Conservation (phyloP, 2,113 vertebrate species). For the Lonchura striata region DNA sequence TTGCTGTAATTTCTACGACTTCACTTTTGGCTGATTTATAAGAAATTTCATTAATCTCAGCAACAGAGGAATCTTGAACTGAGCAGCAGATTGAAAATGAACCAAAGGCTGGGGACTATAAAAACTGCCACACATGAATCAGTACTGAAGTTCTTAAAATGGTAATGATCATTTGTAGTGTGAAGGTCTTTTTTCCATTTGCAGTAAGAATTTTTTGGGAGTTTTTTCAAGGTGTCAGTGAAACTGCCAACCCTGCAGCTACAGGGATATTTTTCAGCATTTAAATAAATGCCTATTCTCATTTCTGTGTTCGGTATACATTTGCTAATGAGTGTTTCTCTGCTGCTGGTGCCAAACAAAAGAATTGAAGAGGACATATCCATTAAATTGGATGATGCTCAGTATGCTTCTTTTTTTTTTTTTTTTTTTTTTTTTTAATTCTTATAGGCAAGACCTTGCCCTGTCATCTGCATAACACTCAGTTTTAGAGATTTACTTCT, state of each 20-base stretch:
- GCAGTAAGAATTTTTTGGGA: background rate
- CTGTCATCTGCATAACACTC: background rate
- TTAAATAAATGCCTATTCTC: constrained; percentile 22
- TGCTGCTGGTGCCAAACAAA: constrained; percentile 17
- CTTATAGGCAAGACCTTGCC: background rate
- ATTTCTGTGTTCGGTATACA: background rate
- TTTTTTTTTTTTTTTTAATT: background rate
- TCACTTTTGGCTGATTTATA: constrained; percentile 68
- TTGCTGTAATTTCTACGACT: constrained; percentile 61
- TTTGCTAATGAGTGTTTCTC: constrained; percentile 24
- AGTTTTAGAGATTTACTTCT: background rate
- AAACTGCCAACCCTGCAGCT: background rate
- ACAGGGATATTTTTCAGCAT: background rate
- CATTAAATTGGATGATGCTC: background rate
- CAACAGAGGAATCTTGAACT: constrained; percentile 54
- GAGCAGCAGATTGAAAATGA: constrained; percentile 62
- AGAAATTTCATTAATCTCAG: constrained; percentile 69
- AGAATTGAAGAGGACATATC: background rate
- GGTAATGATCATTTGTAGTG: background rate
- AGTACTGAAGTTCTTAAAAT: constrained; percentile 33
- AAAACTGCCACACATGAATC: constrained; percentile 18
- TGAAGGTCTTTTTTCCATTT: background rate
- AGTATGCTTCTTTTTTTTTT: background rate
- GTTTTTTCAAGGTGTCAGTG: background rate
- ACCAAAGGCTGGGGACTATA: background rate